Conservation (phyloP, 1,140 invertebrate species). For the Pachypeltis micranthus region DNA sequence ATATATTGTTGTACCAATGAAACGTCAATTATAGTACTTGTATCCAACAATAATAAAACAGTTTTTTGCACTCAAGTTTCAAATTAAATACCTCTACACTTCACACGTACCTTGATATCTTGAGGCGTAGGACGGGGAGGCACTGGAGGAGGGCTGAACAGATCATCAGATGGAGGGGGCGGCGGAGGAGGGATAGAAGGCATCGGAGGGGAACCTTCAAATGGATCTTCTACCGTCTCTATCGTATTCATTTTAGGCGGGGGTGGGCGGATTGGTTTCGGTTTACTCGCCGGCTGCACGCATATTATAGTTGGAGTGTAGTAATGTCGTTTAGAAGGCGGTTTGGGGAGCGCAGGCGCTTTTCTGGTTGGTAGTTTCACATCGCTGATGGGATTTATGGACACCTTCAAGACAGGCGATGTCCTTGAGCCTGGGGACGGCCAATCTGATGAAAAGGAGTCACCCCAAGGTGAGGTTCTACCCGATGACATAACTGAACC, state of each 20-base stretch:
- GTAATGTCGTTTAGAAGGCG: neutral
- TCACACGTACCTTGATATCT: too few relatives aligned
- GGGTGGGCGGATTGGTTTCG: conserved; percentile 20
- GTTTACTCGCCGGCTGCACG: conserved; percentile 5
- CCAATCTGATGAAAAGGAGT: conserved; percentile 2
- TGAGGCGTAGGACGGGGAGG: conserved; percentile 20
- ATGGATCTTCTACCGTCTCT: neutral
- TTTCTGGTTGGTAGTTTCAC: conserved; percentile 2
- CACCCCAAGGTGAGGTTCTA: conserved; percentile 22
- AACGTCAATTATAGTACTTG: too few relatives aligned
- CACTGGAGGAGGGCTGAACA: conserved; percentile 27
- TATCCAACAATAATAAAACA: too few relatives aligned
- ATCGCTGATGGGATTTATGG: conserved; percentile 13
- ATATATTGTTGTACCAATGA: too few relatives aligned
- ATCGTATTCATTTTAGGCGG: conserved; percentile 13
- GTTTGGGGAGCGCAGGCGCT: conserved; percentile 5
- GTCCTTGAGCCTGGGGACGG: conserved; percentile 29
- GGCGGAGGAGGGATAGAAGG: conserved; percentile 59
- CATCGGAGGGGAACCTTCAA: conserved; percentile 55
- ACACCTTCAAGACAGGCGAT: conserved; percentile 17
- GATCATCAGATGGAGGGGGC: conserved; percentile 43
- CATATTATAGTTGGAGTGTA: conserved; percentile 21
- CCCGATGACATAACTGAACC: conserved; percentile 39
- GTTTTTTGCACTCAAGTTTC: too few relatives aligned
- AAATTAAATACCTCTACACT: too few relatives aligned